Percentiles rank a stretch among this genome's conserved stretches.
Conservation (phyloP, 2,797 vertebrate genomes). For the Onychomys leucogaster region DNA sequence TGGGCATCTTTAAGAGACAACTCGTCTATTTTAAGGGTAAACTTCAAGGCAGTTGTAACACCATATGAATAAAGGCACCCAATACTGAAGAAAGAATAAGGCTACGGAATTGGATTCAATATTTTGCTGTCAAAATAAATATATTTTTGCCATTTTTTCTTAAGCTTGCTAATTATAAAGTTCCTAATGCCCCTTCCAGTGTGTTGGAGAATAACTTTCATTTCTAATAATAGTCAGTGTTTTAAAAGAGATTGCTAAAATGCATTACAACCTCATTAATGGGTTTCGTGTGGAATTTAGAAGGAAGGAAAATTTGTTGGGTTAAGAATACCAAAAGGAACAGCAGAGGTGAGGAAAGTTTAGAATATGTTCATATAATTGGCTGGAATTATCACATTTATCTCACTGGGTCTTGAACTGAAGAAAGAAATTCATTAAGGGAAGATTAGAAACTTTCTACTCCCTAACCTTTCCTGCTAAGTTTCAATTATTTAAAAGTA, state of each 20-base stretch:
- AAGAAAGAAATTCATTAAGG: conserved; percentile 69
- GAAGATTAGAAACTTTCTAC: conserved; percentile 51
- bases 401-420: conserved; percentile 67
- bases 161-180: neutral
- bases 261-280: neutral
- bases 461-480: conserved; percentile 51
- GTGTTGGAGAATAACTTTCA: neutral
- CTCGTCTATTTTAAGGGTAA: neutral
- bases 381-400: conserved; percentile 63
- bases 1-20: neutral
- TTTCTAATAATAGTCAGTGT: conserved; percentile 40
- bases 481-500: conserved; percentile 66
- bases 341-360: conserved; percentile 60
- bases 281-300: neutral
- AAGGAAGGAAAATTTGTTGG: conserved; percentile 1
- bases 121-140: conserved; percentile 30
- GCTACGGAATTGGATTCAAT: neutral
- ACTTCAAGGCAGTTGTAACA: neutral
- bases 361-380: conserved; percentile 45
- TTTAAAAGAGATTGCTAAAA: conserved; percentile 51
- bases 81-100: neutral
- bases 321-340: conserved; percentile 42
- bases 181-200: neutral
- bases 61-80: neutral
- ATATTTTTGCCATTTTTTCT: conserved; percentile 2